Evolutionary conservation across 2,888 invertebrate genomes (phyloP).

Genomic region (Slavum lentiscoides): DNA sequence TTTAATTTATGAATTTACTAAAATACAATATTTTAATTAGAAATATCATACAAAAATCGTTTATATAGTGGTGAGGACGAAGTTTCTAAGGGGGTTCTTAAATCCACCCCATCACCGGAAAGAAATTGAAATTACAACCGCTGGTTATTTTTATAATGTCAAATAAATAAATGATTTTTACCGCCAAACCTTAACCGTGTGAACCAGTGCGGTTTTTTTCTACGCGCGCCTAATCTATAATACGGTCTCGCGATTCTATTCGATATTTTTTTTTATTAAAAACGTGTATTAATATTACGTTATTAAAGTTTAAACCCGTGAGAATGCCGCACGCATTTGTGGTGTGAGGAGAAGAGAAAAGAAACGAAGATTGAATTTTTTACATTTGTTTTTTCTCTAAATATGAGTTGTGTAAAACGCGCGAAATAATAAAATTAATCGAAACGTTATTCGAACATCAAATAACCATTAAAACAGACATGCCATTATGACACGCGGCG

Average conservation of each 20-base stretch:
- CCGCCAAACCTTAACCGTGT: neutral
- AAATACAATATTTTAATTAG: no score
- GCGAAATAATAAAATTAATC: constrained; percentile 27
- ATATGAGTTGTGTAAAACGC: neutral
- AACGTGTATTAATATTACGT: neutral
- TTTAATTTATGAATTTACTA: no score
- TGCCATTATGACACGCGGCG: no score
- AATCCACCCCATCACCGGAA: no score
- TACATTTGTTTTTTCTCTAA: neutral
- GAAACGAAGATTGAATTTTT: constrained; percentile 13
- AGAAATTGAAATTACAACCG: no score
- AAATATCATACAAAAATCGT: no score
- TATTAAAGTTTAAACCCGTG: constrained; percentile 7
- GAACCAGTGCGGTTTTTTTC: neutral
- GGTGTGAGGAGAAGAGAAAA: neutral
- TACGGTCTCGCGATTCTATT: no score
- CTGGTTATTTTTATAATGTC: no score
- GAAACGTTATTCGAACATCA: constrained; percentile 19
- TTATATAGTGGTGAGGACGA: no score
- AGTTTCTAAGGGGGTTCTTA: no score
- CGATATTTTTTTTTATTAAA: neutral
- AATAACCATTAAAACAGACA: constrained; percentile 13
- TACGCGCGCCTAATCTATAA: no score
- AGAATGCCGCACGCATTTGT: constrained; percentile 12
- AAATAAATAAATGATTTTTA: neutral